Evolutionary conservation across 1,140 invertebrate genomes (phyloP).

Genomic region (Calephelis nemesis): DNA sequence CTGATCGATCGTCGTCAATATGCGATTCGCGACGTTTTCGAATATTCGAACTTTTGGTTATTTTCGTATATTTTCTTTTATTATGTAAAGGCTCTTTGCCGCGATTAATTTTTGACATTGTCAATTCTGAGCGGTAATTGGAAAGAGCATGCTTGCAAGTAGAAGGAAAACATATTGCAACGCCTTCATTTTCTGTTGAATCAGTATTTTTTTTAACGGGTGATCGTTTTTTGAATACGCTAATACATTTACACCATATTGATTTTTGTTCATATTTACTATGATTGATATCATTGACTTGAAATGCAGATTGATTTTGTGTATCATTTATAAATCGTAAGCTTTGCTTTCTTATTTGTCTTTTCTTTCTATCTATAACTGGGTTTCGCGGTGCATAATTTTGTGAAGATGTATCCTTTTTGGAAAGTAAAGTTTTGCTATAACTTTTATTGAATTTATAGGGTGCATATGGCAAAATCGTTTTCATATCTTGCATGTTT

Average conservation of each 20-base stretch:
- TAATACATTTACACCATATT: background rate
- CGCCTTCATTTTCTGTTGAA: too few species aligned
- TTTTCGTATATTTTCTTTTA: background rate
- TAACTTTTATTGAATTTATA: slow-evolving; percentile 40
- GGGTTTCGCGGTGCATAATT: too few species aligned
- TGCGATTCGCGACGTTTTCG: background rate
- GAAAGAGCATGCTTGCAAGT: too few species aligned
- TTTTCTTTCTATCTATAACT: slow-evolving; percentile 1
- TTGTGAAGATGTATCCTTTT: slow-evolving; percentile 16
- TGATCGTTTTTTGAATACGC: slow-evolving; percentile 4
- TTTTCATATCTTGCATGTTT: slow-evolving; percentile 34
- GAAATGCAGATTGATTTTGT: background rate
- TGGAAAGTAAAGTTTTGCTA: slow-evolving; percentile 34
- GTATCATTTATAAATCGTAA: background rate
- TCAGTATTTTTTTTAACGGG: too few species aligned
- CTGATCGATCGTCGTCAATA: too few species aligned
- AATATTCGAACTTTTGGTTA: background rate
- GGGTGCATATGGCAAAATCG: slow-evolving; percentile 40
- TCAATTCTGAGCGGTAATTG: too few species aligned
- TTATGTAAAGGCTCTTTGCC: background rate
- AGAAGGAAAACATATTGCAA: too few species aligned
- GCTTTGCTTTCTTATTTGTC: slow-evolving; percentile 21
- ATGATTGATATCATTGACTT: too few species aligned
- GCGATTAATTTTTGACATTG: background rate
- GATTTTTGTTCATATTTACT: too few species aligned